Percentiles rank a stretch among this genome's conserved stretches.
phyloP scores from a whole-genome alignment of 2,113 vertebrate genomes.

The Rana temporaria region DNA sequence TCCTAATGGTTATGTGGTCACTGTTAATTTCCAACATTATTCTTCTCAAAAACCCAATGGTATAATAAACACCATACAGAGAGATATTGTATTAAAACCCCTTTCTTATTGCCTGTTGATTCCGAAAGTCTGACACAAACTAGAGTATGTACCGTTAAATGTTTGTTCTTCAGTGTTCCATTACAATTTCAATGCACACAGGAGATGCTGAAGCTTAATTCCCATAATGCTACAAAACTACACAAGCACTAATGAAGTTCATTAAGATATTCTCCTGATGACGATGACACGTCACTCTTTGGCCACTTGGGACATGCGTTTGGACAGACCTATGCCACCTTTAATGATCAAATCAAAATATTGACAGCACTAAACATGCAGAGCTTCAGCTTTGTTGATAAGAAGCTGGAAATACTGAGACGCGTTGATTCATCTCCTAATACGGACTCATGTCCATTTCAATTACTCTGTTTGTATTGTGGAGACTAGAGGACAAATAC shows the following conservation, averaged over 20 bases:
- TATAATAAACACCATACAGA: too few relatives aligned
- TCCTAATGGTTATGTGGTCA: too few relatives aligned
- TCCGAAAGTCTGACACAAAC: too few relatives aligned
- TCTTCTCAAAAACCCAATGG: too few relatives aligned
- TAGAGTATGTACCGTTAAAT: too few relatives aligned
- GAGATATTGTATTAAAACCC: too few relatives aligned
- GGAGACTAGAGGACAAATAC: conserved; percentile 1
- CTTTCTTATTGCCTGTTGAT: too few relatives aligned
- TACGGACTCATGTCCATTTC: not conserved
- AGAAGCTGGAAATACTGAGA: not conserved
- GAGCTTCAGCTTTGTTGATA: not conserved
- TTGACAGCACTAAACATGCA: not conserved
- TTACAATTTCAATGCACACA: too few relatives aligned
- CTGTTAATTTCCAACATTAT: too few relatives aligned
- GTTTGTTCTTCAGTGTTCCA: too few relatives aligned
- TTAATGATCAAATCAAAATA: conserved; percentile 8
- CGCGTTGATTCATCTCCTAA: not conserved
- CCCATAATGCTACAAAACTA: too few relatives aligned
- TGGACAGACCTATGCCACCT: not conserved
- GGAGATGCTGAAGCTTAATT: too few relatives aligned
- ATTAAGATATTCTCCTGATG: not conserved
- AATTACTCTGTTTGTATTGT: not conserved
- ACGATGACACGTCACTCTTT: not conserved
- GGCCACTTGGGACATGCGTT: not conserved
- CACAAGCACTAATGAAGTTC: not conserved